Conservation (phyloP, 2,113 vertebrate genomes). For the Recurvirostra avosetta region DNA sequence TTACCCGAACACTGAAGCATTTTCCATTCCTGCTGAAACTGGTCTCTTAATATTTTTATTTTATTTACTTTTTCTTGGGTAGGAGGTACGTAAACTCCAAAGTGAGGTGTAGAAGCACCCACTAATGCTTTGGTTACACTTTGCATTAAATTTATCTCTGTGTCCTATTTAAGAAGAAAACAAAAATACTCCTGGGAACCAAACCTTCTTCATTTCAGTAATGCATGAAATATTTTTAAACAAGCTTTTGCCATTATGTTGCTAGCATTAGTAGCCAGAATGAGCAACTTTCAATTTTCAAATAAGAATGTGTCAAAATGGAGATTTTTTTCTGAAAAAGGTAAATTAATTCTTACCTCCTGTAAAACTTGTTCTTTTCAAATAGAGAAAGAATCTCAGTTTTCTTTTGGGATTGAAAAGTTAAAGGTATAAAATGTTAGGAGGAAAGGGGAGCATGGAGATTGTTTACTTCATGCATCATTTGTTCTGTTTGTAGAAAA, state of each 20-base stretch:
- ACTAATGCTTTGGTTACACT: constrained; percentile 34
- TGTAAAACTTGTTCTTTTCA: neutral
- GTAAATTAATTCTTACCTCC: neutral
- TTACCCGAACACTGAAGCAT: constrained; percentile 72
- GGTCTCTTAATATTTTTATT: constrained; percentile 42
- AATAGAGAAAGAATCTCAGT: neutral
- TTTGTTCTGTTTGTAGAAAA: neutral
- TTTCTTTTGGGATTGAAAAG: neutral
- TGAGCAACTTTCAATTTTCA: neutral
- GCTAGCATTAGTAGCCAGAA: neutral
- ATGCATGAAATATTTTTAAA: neutral
- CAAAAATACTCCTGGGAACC: neutral
- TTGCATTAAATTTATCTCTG: constrained; percentile 24
- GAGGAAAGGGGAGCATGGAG: neutral
- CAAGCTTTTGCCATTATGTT: neutral
- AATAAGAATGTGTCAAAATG: neutral
- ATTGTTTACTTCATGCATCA: neutral
- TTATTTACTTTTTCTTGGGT: constrained; percentile 45
- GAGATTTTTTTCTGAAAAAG: neutral
- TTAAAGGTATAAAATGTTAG: neutral
- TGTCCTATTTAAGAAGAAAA: constrained; percentile 55
- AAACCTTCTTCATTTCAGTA: neutral
- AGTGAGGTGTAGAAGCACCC: constrained; percentile 18
- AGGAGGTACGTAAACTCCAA: constrained; percentile 54
- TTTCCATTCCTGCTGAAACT: constrained; percentile 68